phyloP scores from a whole-genome alignment of 2,113 vertebrate genomes.

The Galeopterus variegatus region DNA sequence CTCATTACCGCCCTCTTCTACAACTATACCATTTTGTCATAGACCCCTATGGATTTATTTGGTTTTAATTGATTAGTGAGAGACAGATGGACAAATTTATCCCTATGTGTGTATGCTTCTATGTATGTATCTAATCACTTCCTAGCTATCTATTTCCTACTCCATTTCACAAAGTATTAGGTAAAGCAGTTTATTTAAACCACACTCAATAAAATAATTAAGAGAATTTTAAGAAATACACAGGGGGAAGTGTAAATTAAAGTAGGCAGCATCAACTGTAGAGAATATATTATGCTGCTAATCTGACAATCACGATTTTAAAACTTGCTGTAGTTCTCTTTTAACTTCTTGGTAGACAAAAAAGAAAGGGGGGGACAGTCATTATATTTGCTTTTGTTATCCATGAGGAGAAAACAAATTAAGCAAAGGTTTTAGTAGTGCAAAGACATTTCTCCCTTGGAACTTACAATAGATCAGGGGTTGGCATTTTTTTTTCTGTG shows the following conservation, averaged over 20 bases:
- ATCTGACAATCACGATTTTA: background rate
- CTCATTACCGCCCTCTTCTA: background rate
- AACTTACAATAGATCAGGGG: background rate
- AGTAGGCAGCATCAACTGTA: background rate
- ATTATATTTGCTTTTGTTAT: background rate
- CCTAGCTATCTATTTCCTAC: background rate
- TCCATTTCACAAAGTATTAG: constrained; percentile 23
- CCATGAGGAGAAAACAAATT: background rate
- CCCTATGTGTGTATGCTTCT: background rate
- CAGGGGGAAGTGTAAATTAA: background rate
- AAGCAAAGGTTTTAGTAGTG: background rate
- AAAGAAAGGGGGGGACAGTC: background rate
- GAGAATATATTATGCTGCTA: background rate
- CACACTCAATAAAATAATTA: background rate
- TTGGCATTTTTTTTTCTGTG: background rate
- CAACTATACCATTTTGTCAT: background rate
- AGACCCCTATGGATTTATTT: background rate
- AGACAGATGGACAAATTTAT: background rate
- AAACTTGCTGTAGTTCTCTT: background rate
- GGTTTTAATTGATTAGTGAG: background rate
- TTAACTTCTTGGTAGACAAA: background rate
- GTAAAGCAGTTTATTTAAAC: background rate
- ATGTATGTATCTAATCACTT: background rate
- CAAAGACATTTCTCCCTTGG: background rate
- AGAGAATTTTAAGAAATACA: background rate